These are phyloP conservation scores for Rhadinocentrus ornatus DNA, from an alignment of 2,797 vertebrate genomes.

Conservation along the genomic window DNA sequence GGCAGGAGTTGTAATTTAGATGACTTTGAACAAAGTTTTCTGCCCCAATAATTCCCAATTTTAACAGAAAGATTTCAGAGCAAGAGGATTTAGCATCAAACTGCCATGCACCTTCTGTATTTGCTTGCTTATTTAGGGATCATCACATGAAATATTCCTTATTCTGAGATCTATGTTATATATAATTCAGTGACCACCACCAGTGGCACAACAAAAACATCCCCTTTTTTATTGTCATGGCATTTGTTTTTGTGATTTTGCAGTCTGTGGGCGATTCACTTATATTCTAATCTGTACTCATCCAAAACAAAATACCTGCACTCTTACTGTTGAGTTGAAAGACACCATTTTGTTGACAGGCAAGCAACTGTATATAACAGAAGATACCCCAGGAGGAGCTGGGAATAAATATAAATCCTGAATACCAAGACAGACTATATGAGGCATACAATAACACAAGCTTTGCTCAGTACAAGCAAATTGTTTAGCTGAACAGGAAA, in stretches of 20 bases:
- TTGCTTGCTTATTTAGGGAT: slow-evolving; percentile 15
- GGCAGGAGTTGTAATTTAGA: background rate
- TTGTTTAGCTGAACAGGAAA: slow-evolving; percentile 65
- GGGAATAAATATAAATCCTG: slow-evolving; percentile 67
- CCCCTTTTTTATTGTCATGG: slow-evolving; percentile 8
- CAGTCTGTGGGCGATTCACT: slow-evolving; percentile 20
- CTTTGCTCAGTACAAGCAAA: slow-evolving; percentile 60
- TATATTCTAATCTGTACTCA: slow-evolving; percentile 46
- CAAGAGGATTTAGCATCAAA: background rate
- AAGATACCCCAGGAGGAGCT: slow-evolving; percentile 47
- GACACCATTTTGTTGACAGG: slow-evolving; percentile 55
- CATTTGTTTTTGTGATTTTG: slow-evolving; percentile 15
- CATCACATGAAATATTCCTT: slow-evolving; percentile 28
- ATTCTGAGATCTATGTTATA: slow-evolving; percentile 34
- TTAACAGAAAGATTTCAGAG: background rate
- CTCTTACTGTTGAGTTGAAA: slow-evolving; percentile 37
- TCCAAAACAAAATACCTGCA: slow-evolving; percentile 5
- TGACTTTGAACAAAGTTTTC: background rate
- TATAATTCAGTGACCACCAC: slow-evolving; percentile 57
- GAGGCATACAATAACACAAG: slow-evolving; percentile 51
- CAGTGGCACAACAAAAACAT: slow-evolving; percentile 42
- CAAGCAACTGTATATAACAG: slow-evolving; percentile 38
- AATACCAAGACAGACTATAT: slow-evolving; percentile 56
- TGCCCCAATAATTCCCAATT: background rate
- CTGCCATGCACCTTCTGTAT: slow-evolving; percentile 6